Base-by-base conservation (phyloP, 2,797 vertebrate species). In the Heliangelus exortis region DNA sequence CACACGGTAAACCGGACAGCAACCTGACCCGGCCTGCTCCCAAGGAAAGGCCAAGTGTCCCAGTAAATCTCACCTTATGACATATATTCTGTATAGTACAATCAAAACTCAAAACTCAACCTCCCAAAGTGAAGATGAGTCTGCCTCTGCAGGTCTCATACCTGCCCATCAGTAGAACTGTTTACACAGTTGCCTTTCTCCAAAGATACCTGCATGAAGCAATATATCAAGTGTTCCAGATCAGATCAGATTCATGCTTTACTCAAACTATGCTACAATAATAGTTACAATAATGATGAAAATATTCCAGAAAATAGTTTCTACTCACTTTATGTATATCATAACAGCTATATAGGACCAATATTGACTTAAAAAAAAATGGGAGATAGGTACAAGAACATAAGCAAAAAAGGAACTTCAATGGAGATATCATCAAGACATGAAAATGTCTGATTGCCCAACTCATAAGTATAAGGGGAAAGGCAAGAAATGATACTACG, bases 21-120 rank as follows among this genome's bases (percentile, higher is more conserved):
- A 36, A 23, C 11, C 31, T 6, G 41, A 4, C 29, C 4, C 1
- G 4, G 11, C 7, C 1, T 0, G 28, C 36, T 34, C n/a, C 25
- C 47, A 72, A 66, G 55, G 58, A 33, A 68, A 11, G 31, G 48
- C n/a, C n/a, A n/a, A 54, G 22, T 39, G 12, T n/a, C 12, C n/a
- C n/a, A 47, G 34, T 78, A 41, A 57, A 26, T 63, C 31, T 87
- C 25, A 41, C 31, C 20, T 81, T 59, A 23, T 39, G 39, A 33
- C 34, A 78, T 13, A n/a, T 22, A n/a, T 54, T 48, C 21, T 65
- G 21, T 65, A 26, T 26, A 58, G 26, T 57, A 45, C 18, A 36
- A 28, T 22, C 19, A 25, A 34, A 48, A 1, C 1, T 48, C 58
- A 72, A 43, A 79, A 79, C 18, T 51, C 43, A 69, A 7, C 11